Evolutionary conservation across 2,888 invertebrate genomes (phyloP).

Genomic region (Diarsia brunnea): DNA sequence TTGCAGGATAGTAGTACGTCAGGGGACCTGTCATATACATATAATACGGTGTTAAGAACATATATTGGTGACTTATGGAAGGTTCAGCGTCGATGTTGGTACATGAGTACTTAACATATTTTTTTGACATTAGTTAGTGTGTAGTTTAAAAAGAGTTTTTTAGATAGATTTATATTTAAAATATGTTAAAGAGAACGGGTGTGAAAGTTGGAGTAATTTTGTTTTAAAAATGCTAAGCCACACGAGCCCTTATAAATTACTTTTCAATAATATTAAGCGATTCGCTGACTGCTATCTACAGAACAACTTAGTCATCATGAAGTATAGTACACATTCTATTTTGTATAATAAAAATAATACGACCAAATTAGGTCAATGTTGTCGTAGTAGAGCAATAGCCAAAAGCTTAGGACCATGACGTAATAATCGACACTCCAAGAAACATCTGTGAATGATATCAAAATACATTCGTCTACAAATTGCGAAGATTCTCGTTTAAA

Average conservation of each 20-base stretch:
- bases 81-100: not conserved
- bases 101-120: slow-evolving; percentile 12
- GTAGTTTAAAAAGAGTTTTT: not conserved
- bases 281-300: slow-evolving; percentile 35
- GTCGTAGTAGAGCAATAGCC: slow-evolving; percentile 17
- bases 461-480: slow-evolving; percentile 43
- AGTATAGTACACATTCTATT: slow-evolving; percentile 9
- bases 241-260: not conserved
- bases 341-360: slow-evolving; percentile 14
- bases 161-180: not conserved
- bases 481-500: slow-evolving; percentile 32
- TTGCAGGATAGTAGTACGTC: slow-evolving; percentile 90
- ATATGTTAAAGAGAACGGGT: not conserved
- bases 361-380: slow-evolving; percentile 46
- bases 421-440: slow-evolving; percentile 36
- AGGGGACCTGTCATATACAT: slow-evolving; percentile 83
- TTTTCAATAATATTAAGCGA: slow-evolving; percentile 10
- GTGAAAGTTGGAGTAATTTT: not conserved
- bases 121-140: not conserved
- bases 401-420: slow-evolving; percentile 54
- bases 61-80: not conserved
- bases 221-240: slow-evolving; percentile 11
- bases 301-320: not conserved
- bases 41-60: slow-evolving; percentile 25
- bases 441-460: slow-evolving; percentile 62